A percentile compares a stretch with the other conserved stretches of the same genome.
These are phyloP conservation scores for Psettodes erumei DNA, from an alignment of 2,113 vertebrate genomes.

Conservation along the genomic window DNA sequence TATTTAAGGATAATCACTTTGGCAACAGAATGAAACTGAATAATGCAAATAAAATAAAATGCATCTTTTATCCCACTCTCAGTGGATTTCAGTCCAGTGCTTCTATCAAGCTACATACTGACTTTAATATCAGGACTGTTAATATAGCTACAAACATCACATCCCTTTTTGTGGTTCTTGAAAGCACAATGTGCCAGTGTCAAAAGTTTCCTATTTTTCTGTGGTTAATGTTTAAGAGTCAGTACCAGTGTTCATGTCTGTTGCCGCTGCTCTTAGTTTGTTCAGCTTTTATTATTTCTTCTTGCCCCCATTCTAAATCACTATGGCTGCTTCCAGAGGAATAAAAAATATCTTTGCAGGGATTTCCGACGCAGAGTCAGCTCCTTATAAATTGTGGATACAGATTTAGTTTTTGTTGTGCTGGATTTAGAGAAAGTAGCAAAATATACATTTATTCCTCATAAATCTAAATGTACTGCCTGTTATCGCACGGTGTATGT, in stretches of 20 bases:
- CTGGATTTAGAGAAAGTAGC: not conserved
- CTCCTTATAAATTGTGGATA: not conserved
- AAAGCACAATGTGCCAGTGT: no score
- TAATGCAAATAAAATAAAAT: not conserved
- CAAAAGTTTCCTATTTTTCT: no score
- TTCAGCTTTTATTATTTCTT: no score
- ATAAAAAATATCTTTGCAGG: not conserved
- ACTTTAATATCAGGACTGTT: not conserved
- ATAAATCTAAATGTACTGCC: not conserved
- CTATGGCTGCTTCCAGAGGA: not conserved
- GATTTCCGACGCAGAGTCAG: not conserved
- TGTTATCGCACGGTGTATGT: not conserved
- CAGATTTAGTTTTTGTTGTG: not conserved
- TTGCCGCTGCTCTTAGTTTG: no score
- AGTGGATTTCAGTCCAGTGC: not conserved
- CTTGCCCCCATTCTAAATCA: not conserved
- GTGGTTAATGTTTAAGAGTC: not conserved
- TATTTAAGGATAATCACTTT: not conserved
- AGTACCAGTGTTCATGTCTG: not conserved
- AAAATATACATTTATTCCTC: not conserved
- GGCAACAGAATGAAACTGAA: not conserved
- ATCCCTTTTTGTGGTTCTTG: not conserved
- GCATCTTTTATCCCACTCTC: not conserved
- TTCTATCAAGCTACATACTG: not conserved
- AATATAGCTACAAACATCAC: not conserved